Evolutionary conservation across 1,140 invertebrate species (phyloP).

Genomic region (Berghia stephanieae): DNA sequence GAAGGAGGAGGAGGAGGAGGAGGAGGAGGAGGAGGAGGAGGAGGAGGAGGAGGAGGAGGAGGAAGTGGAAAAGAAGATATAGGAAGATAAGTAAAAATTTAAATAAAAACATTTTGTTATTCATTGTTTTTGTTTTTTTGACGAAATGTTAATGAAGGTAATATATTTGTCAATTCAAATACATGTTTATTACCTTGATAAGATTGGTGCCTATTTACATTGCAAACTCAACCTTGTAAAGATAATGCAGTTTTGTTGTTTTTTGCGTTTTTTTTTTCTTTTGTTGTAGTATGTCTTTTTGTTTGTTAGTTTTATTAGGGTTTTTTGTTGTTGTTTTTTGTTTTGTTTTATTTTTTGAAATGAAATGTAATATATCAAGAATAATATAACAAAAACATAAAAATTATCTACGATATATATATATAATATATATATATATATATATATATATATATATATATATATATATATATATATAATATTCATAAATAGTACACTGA

Average conservation of each 20-base stretch:
- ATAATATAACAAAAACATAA: too few species aligned
- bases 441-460: too few species aligned
- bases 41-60: neutral
- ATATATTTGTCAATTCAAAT: neutral
- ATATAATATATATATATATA: too few species aligned
- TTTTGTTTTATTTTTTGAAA: too few species aligned
- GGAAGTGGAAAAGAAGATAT: neutral
- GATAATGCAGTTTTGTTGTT: neutral
- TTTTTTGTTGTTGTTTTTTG: too few species aligned
- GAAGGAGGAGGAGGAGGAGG: conserved; percentile 36
- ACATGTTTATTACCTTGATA: neutral
- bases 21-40: neutral
- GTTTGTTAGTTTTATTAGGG: too few species aligned
- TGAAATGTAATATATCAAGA: too few species aligned
- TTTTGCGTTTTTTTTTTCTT: too few species aligned
- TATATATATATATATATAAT: too few species aligned
- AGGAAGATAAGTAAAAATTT: neutral
- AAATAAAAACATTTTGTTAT: neutral
- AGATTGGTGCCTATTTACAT: neutral
- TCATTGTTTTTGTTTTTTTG: neutral
- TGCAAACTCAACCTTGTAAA: neutral
- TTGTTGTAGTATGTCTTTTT: too few species aligned
- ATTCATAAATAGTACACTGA: too few species aligned
- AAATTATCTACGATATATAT: too few species aligned
- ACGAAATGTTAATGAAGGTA: neutral